phyloP scores from a whole-genome alignment of 2,113 vertebrate species.

The Poeciliopsis occidentalis region DNA sequence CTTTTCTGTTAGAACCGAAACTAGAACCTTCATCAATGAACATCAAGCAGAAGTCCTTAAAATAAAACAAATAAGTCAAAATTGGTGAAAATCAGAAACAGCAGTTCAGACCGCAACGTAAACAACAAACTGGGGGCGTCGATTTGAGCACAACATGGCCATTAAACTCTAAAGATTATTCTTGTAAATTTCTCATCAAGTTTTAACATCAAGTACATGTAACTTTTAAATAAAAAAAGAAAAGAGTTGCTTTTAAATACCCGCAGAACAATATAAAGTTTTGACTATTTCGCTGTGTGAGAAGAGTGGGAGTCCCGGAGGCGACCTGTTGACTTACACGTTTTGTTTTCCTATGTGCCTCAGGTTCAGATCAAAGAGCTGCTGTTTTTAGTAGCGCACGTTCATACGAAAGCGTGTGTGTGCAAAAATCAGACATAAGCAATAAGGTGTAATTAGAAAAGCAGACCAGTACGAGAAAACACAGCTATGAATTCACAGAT shows the following conservation, averaged over 20 bases:
- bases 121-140: not conserved
- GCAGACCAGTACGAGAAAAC: constrained; percentile 68
- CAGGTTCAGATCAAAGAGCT: constrained; percentile 34
- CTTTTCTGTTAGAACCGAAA: too few relatives aligned
- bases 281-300: not conserved
- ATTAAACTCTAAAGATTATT: not conserved
- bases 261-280: not conserved
- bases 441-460: constrained; percentile 66
- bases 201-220: not conserved
- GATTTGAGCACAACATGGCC: not conserved
- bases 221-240: not conserved
- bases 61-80: not conserved
- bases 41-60: not conserved
- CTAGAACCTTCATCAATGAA: not conserved
- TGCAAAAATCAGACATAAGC: constrained; percentile 57
- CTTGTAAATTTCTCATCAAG: not conserved
- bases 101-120: not conserved
- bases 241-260: not conserved
- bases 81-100: not conserved
- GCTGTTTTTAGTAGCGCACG: constrained; percentile 44
- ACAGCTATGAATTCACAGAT: constrained; percentile 68
- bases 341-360: not conserved
- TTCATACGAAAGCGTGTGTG: constrained; percentile 58
- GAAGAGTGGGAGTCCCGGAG: not conserved
- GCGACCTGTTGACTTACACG: too few relatives aligned